phyloP scores from a whole-genome alignment of 2,888 invertebrate genomes.

The Frankliniella intonsa region DNA sequence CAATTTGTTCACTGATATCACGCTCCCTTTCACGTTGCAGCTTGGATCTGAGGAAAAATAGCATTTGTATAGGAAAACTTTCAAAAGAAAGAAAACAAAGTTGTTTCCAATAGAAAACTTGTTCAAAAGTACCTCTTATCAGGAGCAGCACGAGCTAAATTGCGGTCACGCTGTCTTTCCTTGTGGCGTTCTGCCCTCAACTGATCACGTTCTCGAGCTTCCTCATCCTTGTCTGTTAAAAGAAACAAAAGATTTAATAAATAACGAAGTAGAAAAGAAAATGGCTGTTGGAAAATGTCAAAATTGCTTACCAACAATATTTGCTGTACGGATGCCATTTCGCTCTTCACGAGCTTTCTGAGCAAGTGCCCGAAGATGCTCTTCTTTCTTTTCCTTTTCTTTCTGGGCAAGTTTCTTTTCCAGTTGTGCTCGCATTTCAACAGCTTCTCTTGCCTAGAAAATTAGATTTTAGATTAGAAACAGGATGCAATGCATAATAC shows the following conservation, averaged over 20 bases:
- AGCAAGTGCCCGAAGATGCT: constrained; percentile 85
- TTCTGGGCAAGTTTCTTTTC: constrained; percentile 96
- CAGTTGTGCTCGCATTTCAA: constrained; percentile 91
- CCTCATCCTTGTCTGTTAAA: constrained; percentile 57
- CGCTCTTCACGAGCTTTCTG: constrained; percentile 93
- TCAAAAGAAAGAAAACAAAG: constrained; percentile 15
- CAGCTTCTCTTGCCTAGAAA: constrained; percentile 80
- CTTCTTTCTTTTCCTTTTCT: constrained; percentile 97
- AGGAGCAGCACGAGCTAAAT: constrained; percentile 87
- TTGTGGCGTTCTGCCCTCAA: constrained; percentile 84
- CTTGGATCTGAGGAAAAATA: constrained; percentile 57
- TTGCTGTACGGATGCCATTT: constrained; percentile 66
- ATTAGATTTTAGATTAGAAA: background rate
- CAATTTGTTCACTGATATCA: constrained; percentile 98
- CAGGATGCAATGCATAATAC: background rate
- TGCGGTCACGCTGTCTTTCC: constrained; percentile 87
- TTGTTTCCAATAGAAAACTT: background rate
- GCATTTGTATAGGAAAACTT: background rate
- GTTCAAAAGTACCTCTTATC: constrained; percentile 66
- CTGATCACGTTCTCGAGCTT: constrained; percentile 75
- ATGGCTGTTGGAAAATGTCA: background rate
- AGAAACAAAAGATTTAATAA: constrained; percentile 29
- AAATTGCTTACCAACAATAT: constrained; percentile 43
- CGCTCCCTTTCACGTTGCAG: constrained; percentile 86
- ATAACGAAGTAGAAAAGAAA: background rate